These are phyloP conservation scores for Cygnus olor DNA, from an alignment of 2,797 vertebrate genomes.

Conservation along the genomic window DNA sequence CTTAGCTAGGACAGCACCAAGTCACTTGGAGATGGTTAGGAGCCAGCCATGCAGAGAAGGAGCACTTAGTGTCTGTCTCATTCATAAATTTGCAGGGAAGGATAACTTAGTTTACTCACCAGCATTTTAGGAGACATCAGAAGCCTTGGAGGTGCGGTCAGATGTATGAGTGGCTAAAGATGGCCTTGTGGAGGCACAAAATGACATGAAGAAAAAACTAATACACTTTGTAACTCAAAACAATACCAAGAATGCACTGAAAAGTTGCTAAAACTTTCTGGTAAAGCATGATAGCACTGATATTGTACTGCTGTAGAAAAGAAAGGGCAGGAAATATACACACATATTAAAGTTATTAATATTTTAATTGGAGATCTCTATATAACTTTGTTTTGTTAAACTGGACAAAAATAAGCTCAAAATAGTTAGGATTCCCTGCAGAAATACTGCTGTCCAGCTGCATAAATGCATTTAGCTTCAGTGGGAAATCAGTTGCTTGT, in stretches of 20 bases:
- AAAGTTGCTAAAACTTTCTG: not conserved
- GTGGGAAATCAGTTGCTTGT: not conserved
- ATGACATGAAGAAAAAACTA: not conserved
- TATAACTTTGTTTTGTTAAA: not conserved
- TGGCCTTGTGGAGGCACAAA: not conserved
- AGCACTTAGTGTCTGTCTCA: not conserved
- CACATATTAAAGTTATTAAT: not conserved
- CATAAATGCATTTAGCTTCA: not conserved
- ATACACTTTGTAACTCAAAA: not conserved
- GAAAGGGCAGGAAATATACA: not conserved
- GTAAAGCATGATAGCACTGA: not conserved
- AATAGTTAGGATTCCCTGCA: not conserved
- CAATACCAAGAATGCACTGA: not conserved
- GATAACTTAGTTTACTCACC: not conserved
- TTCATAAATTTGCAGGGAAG: not conserved
- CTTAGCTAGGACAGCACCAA: not conserved
- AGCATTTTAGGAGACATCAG: not conserved
- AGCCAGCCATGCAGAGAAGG: not conserved
- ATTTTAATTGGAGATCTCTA: not conserved
- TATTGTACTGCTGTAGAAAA: not conserved
- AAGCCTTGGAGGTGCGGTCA: not conserved
- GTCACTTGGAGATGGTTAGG: not conserved
- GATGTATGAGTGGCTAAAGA: not conserved
- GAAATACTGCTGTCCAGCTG: not conserved
- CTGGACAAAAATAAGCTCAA: not conserved